Conservation (phyloP, 2,797 vertebrate genomes). For the Yasuhikotakia modesta region DNA sequence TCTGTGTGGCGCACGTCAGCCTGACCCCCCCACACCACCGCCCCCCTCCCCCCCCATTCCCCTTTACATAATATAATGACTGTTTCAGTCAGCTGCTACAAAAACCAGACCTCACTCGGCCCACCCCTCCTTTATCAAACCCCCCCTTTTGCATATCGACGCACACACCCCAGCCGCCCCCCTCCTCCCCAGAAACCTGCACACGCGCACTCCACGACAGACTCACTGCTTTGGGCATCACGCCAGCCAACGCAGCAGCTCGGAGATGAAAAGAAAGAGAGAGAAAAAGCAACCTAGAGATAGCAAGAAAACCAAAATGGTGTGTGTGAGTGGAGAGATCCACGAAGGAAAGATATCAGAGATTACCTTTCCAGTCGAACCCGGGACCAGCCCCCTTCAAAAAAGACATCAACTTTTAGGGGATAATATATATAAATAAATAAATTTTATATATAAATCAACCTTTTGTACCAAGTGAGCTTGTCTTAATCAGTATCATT, state of each 20-base stretch:
- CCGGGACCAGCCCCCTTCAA: background rate
- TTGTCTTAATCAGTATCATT: background rate
- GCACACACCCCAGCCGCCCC: conserved; percentile 21
- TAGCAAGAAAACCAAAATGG: conserved; percentile 40
- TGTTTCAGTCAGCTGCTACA: conserved; percentile 77
- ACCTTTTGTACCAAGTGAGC: background rate
- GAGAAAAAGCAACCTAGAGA: conserved; percentile 49
- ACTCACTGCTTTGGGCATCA: conserved; percentile 73
- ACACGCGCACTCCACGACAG: conserved; percentile 62
- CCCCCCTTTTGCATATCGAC: conserved; percentile 45
- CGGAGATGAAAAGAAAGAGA: conserved; percentile 58
- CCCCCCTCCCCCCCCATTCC: conserved; percentile 33
- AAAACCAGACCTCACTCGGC: conserved; percentile 66
- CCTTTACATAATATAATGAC: conserved; percentile 81
- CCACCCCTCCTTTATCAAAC: conserved; percentile 51
- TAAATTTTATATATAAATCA: background rate
- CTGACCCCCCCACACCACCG: conserved; percentile 56
- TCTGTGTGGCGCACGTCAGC: conserved; percentile 61
- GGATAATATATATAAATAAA: background rate
- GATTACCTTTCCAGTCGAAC: background rate
- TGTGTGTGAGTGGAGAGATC: background rate
- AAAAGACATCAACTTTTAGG: background rate
- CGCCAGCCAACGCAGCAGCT: conserved; percentile 79
- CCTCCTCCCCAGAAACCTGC: conserved; percentile 52
- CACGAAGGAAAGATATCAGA: background rate